Conservation (phyloP, 2,113 vertebrate genomes). For the Herpetotheres cachinnans region DNA sequence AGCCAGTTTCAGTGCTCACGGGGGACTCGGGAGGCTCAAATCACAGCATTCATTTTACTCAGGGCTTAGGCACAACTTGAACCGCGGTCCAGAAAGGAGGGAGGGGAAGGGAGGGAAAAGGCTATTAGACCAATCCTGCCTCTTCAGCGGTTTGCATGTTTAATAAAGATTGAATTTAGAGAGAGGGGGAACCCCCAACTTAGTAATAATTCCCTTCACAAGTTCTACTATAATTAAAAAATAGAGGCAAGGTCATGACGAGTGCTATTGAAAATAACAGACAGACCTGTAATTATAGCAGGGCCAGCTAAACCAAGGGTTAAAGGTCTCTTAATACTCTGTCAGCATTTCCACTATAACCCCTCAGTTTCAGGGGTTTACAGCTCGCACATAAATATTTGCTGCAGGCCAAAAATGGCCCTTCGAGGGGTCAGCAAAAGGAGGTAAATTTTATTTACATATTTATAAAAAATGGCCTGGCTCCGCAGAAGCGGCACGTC, state of each 20-base stretch:
- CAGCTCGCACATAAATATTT: conserved; percentile 65
- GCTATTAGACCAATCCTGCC: conserved; percentile 51
- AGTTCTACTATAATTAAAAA: conserved; percentile 67
- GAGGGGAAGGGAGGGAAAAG: not conserved
- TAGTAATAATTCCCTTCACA: conserved; percentile 67
- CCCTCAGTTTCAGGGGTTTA: conserved; percentile 67
- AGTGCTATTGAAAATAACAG: conserved; percentile 63
- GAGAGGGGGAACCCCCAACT: conserved; percentile 42
- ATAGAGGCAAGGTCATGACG: conserved; percentile 53
- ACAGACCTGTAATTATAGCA: conserved; percentile 52
- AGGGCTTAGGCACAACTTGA: conserved; percentile 14
- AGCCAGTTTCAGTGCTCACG: conserved; percentile 34
- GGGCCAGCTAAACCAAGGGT: conserved; percentile 55
- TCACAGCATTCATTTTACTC: conserved; percentile 39
- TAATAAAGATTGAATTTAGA: conserved; percentile 64
- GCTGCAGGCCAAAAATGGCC: conserved; percentile 64
- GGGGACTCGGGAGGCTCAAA: conserved; percentile 27
- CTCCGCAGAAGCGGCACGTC: not conserved
- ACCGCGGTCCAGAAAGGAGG: not conserved
- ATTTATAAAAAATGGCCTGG: conserved; percentile 18
- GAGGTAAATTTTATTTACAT: conserved; percentile 63
- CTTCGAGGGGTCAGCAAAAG: conserved; percentile 39
- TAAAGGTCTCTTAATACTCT: conserved; percentile 67
- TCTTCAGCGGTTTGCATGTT: conserved; percentile 55
- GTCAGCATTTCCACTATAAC: conserved; percentile 62